Conservation (phyloP, 2,113 vertebrate genomes). For the Triplophysa tibetana region DNA sequence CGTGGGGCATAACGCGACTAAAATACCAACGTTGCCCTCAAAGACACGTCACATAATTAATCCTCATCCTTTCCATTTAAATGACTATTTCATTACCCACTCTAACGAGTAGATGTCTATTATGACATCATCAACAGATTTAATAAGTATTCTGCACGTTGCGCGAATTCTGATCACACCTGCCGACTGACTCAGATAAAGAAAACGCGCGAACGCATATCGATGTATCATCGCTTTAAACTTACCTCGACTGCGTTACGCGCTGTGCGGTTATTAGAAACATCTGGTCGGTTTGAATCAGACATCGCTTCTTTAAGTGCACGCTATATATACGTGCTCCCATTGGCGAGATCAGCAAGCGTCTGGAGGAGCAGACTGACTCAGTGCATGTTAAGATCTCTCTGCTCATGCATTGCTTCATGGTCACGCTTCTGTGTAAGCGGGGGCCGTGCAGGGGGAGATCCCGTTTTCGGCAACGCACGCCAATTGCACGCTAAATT, state of each 20-base stretch:
- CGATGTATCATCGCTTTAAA: slow-evolving; percentile 31
- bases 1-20: background rate
- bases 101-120: background rate
- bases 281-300: slow-evolving; percentile 46
- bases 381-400: slow-evolving; percentile 72
- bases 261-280: slow-evolving; percentile 10
- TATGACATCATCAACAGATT: slow-evolving; percentile 18
- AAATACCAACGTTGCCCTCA: background rate
- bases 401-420: slow-evolving; percentile 70
- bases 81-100: background rate
- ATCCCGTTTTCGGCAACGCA: slow-evolving; percentile 40
- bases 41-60: background rate
- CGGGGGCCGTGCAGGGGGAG: slow-evolving; percentile 67
- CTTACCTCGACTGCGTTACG: slow-evolving; percentile 53
- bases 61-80: background rate
- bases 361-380: slow-evolving; percentile 74
- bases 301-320: slow-evolving; percentile 54
- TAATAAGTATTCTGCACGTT: slow-evolving; percentile 23
- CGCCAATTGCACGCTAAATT: slow-evolving; percentile 21
- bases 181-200: slow-evolving; percentile 29
- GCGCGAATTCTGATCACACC: slow-evolving; percentile 45
- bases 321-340: slow-evolving; percentile 38
- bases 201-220: background rate
- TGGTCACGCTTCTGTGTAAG: slow-evolving; percentile 70
- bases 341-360: slow-evolving; percentile 50